Evolutionary conservation across 1,140 invertebrate genomes (phyloP), one percentile per base, ranked within the genome.

Genomic region (Saccostrea echinata): DNA sequence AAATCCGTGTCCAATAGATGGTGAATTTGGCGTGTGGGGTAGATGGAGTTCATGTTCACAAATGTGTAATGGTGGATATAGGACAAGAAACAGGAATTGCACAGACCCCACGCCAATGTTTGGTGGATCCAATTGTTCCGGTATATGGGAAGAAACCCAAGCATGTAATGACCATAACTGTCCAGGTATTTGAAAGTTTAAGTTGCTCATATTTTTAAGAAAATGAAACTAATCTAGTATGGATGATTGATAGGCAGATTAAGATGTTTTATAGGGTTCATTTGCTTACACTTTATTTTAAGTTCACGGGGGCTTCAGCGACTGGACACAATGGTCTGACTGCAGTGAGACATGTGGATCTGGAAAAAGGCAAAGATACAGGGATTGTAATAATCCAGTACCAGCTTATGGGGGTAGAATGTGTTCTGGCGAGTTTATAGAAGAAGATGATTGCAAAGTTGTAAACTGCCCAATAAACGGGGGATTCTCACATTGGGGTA

Each of bases 101-200:
- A 51, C 87, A 30, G 85, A 84, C 76, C 93, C 93, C 1, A 16
- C 27, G 12, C 91, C 93, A 33, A 30, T 84, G 33, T 82, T 91
- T 84, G 92, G 91, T 61, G 93, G 93, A 11, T 16, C 33, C 0
- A 43, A 86, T 1, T 93, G 93, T 87, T 4, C 16, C 6, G 92
- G 93, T 33, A n/a, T 30, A 8, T 68, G 71, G 27, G 76, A 71
- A 21, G 71, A 53, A 27, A 80, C 35, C 21, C 68, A 71, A 16
- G 21, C n/a, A 3, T 86, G 85, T 43, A 86, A 86, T 57, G 52
- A 30, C 13, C 24, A 86, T 12, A n/a, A 51, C 18, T 86, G 85
- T 82, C 85, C 85, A 33, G 57, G 85, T 86, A 82, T 53, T 24
- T 24, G 12, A 35, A 81, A 57, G 2, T 18, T 21, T 57, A 18